Evolutionary conservation across 1,140 invertebrate genomes (phyloP).

Genomic region (Nixonia krombeini): DNA sequence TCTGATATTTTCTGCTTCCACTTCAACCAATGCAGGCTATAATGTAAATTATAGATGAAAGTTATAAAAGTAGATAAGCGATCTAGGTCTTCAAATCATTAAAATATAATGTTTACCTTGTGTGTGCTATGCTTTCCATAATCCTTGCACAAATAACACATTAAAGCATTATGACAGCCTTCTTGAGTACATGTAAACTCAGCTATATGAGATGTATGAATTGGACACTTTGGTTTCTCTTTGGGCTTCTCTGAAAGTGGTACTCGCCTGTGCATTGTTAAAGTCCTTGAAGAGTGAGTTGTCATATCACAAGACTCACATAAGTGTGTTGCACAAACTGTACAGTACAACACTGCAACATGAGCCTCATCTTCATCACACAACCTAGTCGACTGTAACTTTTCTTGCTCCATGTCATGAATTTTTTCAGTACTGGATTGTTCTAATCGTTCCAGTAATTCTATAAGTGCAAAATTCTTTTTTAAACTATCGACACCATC

Average conservation of each 20-base stretch:
- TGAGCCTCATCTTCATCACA: slow-evolving; percentile 77
- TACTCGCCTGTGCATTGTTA: slow-evolving; percentile 74
- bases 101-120: too few relatives aligned
- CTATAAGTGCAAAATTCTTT: slow-evolving; percentile 78
- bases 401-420: slow-evolving; percentile 69
- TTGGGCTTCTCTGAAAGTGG: slow-evolving; percentile 76
- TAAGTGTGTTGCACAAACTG: slow-evolving; percentile 74
- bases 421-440: slow-evolving; percentile 62
- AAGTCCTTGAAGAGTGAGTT: slow-evolving; percentile 75
- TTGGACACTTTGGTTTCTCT: slow-evolving; percentile 75
- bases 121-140: slow-evolving; percentile 75
- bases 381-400: slow-evolving; percentile 68
- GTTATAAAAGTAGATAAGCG: too few relatives aligned
- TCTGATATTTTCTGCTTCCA: slow-evolving; percentile 75
- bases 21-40: slow-evolving; percentile 74
- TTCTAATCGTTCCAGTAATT: slow-evolving; percentile 75
- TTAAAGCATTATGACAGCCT: slow-evolving; percentile 70
- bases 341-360: slow-evolving; percentile 75
- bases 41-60: slow-evolving; percentile 22
- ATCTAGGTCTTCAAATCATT: too few relatives aligned
- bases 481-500: slow-evolving; percentile 76
- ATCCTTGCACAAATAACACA: slow-evolving; percentile 78
- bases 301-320: slow-evolving; percentile 74
- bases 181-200: slow-evolving; percentile 77
- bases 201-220: slow-evolving; percentile 74